phyloP scores from a whole-genome alignment of 2,797 vertebrate genomes.

The Sebastes nivosus region DNA sequence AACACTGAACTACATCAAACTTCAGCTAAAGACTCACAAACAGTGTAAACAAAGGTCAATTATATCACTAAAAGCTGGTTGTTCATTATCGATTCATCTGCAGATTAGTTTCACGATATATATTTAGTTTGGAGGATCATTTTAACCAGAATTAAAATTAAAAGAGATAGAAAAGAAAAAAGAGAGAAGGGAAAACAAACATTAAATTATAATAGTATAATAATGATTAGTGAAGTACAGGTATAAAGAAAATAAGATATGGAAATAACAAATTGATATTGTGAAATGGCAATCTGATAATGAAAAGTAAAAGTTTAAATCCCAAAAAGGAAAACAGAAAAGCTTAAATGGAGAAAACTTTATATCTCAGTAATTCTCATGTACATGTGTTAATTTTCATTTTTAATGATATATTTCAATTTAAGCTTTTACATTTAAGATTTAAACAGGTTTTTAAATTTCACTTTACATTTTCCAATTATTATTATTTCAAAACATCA shows the following conservation, averaged over 20 bases:
- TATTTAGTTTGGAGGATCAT: neutral
- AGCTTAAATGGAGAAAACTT: neutral
- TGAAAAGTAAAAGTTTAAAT: neutral
- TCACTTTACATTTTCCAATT: too few species aligned
- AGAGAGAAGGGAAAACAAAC: too few species aligned
- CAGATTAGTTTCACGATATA: too few species aligned
- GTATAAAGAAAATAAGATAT: neutral
- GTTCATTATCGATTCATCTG: neutral
- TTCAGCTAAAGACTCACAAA: neutral
- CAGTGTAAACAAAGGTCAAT: neutral
- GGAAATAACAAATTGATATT: neutral
- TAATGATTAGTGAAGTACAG: too few species aligned
- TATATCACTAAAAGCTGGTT: neutral
- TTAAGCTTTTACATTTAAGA: too few species aligned
- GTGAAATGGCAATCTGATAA: neutral
- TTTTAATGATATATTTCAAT: neutral
- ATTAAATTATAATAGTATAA: neutral
- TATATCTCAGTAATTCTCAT: neutral
- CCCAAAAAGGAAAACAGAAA: neutral
- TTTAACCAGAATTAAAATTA: neutral
- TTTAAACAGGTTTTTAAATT: too few species aligned
- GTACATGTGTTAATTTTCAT: neutral
- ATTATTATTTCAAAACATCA: too few species aligned
- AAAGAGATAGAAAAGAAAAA: neutral
- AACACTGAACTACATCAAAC: neutral